phyloP scores from a whole-genome alignment of 1,140 invertebrate genomes.

The Drosophila yakuba region DNA sequence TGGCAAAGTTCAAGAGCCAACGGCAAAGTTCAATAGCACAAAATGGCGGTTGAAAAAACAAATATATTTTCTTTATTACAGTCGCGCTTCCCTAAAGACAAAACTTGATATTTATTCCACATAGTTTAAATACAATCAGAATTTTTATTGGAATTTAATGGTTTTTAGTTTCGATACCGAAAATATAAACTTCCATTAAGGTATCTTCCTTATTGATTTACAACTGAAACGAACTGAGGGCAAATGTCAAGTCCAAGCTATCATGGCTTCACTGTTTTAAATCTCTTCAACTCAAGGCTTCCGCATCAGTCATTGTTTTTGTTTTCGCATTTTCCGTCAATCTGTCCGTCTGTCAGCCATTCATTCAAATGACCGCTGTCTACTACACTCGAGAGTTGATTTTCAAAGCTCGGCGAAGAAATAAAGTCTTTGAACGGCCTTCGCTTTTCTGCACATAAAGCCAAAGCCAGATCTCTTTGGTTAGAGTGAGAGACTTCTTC shows the following conservation, averaged over 20 bases:
- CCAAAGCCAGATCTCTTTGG: constrained; percentile 19
- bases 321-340: constrained; percentile 45
- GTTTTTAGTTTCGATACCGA: too few relatives aligned
- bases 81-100: constrained; percentile 1
- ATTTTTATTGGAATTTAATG: too few relatives aligned
- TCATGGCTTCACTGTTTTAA: constrained; percentile 24
- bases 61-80: constrained; percentile 27
- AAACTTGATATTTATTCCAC: neutral
- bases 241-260: neutral
- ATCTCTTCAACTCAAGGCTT: constrained; percentile 41
- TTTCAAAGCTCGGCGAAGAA: constrained; percentile 24
- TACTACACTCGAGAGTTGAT: constrained; percentile 3
- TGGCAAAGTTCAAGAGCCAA: constrained; percentile 57
- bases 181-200: neutral
- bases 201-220: neutral
- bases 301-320: constrained; percentile 47
- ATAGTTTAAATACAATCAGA: neutral
- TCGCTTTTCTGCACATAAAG: constrained; percentile 36
- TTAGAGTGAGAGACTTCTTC: constrained; percentile 19
- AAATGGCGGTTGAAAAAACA: constrained; percentile 50
- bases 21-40: constrained; percentile 72
- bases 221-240: neutral
- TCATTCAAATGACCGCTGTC: constrained; percentile 29
- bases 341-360: constrained; percentile 15
- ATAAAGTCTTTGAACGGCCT: constrained; percentile 58